phyloP scores from a whole-genome alignment of 2,113 vertebrate species.

The Leiothrix lutea region DNA sequence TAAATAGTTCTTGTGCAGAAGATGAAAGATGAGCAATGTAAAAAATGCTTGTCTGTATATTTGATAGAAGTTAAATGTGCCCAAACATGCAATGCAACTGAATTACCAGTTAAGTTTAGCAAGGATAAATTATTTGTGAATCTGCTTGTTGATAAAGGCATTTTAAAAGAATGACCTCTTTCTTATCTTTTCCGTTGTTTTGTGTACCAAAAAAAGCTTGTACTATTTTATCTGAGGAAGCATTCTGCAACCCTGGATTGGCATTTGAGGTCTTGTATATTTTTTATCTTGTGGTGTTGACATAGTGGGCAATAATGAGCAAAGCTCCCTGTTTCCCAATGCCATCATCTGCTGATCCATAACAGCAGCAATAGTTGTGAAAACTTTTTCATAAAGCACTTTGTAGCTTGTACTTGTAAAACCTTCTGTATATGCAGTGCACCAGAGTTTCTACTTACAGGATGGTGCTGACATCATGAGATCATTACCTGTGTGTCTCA shows the following conservation, averaged over 20 bases:
- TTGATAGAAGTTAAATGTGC: background rate
- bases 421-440: background rate
- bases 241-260: background rate
- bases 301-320: background rate
- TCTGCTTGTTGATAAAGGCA: background rate
- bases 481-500: background rate
- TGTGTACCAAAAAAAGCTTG: background rate
- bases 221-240: background rate
- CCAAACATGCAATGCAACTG: background rate
- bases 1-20: background rate
- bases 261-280: background rate
- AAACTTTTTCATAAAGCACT: background rate
- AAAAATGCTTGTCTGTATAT: background rate
- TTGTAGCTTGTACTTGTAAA: background rate
- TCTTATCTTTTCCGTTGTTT: background rate
- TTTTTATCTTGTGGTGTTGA: background rate
- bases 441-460: background rate
- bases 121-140: background rate
- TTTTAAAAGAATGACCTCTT: background rate
- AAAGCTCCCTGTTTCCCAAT: background rate
- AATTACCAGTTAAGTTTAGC: background rate
- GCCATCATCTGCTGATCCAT: background rate
- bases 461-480: background rate
- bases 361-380: background rate
- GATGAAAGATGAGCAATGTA: background rate